phyloP scores from a whole-genome alignment of 1,140 invertebrate genomes.

The Rhysida immarginata region DNA sequence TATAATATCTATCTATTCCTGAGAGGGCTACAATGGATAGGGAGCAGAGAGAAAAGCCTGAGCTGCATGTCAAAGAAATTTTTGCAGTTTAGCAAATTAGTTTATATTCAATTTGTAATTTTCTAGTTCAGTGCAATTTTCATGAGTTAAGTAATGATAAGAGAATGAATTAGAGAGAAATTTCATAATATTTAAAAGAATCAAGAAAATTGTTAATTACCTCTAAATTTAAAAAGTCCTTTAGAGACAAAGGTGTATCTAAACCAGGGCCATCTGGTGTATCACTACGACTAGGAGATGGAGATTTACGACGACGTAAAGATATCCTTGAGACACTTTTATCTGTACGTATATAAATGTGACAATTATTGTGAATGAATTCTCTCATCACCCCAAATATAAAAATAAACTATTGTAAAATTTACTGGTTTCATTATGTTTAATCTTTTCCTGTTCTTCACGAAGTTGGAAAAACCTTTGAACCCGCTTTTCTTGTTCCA shows the following conservation, averaged over 20 bases:
- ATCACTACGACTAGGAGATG: neutral
- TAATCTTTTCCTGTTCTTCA: neutral
- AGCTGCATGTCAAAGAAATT: no score
- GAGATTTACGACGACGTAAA: neutral
- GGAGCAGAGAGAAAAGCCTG: no score
- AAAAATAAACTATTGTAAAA: neutral
- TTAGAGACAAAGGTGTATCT: neutral
- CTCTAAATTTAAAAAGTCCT: neutral
- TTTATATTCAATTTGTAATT: no score
- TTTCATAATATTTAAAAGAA: no score
- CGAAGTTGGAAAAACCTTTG: neutral
- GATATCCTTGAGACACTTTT: neutral
- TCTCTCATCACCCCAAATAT: neutral
- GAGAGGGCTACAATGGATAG: no score
- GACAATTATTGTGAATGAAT: neutral
- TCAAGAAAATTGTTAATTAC: no score
- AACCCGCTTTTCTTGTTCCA: neutral
- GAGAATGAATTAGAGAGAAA: no score
- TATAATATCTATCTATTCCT: no score
- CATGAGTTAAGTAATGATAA: no score
- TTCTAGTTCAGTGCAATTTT: no score
- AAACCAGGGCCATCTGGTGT: neutral
- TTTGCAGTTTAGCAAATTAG: no score
- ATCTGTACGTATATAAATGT: neutral
- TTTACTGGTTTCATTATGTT: neutral